A percentile compares a stretch with the other conserved stretches of the same genome.
Evolutionary conservation across 2,113 vertebrate species (phyloP).

Genomic region (Cochlearius cochlearius): DNA sequence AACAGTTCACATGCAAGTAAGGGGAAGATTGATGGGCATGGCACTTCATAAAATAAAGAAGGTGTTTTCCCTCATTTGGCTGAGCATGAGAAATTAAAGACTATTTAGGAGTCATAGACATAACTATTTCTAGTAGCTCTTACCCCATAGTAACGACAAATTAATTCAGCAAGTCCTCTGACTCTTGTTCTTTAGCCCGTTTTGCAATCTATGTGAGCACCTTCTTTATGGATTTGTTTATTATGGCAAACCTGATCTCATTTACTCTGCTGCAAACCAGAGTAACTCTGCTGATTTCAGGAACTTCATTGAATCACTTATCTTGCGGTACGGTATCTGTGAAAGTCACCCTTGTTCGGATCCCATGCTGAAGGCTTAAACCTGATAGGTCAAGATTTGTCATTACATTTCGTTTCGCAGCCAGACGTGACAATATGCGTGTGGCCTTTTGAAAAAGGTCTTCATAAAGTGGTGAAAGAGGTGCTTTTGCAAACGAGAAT

Average conservation of each 20-base stretch:
- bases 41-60: neutral
- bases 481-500: neutral
- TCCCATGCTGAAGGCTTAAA: neutral
- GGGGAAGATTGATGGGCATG: neutral
- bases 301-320: neutral
- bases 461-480: neutral
- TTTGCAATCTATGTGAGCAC: neutral
- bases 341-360: neutral
- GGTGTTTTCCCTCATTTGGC: conserved; percentile 20
- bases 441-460: neutral
- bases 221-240: neutral
- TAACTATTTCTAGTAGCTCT: neutral
- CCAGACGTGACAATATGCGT: fast-evolving
- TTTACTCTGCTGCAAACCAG: neutral
- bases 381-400: neutral
- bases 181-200: neutral
- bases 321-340: neutral
- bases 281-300: neutral
- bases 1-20: neutral
- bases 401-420: neutral
- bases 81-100: conserved; percentile 17
- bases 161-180: neutral
- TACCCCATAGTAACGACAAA: neutral
- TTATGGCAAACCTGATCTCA: neutral
- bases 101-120: neutral